phyloP scores from a whole-genome alignment of 1,140 invertebrate genomes.

The Nymphalis io region DNA sequence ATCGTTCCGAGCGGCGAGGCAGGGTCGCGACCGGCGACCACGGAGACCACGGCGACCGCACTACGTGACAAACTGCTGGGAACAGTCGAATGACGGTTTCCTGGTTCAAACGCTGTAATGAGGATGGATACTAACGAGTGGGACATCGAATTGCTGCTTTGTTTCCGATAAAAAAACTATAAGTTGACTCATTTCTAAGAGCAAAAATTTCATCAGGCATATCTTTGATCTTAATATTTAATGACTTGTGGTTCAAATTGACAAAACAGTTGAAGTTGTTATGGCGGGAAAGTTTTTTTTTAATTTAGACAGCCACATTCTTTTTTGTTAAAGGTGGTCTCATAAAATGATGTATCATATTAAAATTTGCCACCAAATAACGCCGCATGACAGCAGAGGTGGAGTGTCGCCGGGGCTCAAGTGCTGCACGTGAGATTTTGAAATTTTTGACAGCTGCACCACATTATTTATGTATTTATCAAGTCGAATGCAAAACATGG shows the following conservation, averaged over 20 bases:
- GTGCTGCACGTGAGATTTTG: slow-evolving; percentile 37
- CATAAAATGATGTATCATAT: slow-evolving; percentile 22
- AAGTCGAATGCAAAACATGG: slow-evolving; percentile 51
- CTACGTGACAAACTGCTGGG: slow-evolving; percentile 61
- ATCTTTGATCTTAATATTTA: too few species aligned
- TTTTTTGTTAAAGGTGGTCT: slow-evolving; percentile 19
- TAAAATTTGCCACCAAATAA: slow-evolving; percentile 29
- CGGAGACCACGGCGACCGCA: slow-evolving; percentile 48
- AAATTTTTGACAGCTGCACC: slow-evolving; percentile 47
- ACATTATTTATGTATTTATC: slow-evolving; percentile 57
- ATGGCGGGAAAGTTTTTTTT: background rate
- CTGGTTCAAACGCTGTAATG: slow-evolving; percentile 44
- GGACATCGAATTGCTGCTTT: background rate
- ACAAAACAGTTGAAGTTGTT: background rate
- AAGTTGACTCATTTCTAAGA: too few species aligned
- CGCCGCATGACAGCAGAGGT: slow-evolving; percentile 19
- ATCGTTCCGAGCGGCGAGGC: slow-evolving; percentile 58
- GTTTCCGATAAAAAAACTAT: background rate
- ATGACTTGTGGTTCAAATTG: too few species aligned
- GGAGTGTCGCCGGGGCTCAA: slow-evolving; percentile 23
- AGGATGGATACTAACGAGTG: slow-evolving; percentile 23
- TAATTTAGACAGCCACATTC: background rate
- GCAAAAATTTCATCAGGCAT: too few species aligned
- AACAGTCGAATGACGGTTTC: slow-evolving; percentile 48
- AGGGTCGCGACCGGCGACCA: slow-evolving; percentile 55